Evolutionary conservation across 1,140 invertebrate genomes (phyloP), one percentile per base, ranked within the genome.

Genomic region (Thalassaphorura encarpata): DNA sequence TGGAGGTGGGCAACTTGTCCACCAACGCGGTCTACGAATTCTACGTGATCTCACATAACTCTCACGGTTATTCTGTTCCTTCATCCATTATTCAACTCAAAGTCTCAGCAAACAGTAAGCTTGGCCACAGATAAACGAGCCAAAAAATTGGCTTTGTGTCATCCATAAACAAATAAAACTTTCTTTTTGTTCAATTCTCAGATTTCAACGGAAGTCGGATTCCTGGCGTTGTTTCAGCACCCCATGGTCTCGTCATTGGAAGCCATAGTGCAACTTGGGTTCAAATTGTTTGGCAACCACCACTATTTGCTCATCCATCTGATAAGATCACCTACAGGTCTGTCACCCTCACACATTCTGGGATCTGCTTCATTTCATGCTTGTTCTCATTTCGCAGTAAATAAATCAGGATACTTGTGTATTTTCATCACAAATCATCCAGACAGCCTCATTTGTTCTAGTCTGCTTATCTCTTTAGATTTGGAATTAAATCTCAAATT

Each of bases 271-370:
- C 84, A 24, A 84, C 82, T 11, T 86, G 80, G 76, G 78, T 88
- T 49, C 83, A 83, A 6, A 75, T 88, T 29, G 76, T 77, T 27
- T 88, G 86, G 86, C 83, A 87, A 67, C 84, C 85, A 16, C 85
- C 86, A 0, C 80, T 83, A 68, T 83, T 84, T 69, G 82, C 81
- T 39, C 79, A 83, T 69, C 83, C 83, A 0, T 78, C 82, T 28
- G 84, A 87, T 66, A 78, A 80, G 63, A 79, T 87, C 19, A 75
- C 77, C 3, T 87, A 86, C 69, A 81, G 75, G 83, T 84, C 70
- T 73, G 73, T 46, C 5, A 31, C 8, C 26, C 26, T 24, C 8
- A n/a, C n/a, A n/a, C n/a, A n/a, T n/a, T n/a, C n/a, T n/a, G n/a
- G n/a, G n/a, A n/a, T n/a, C n/a, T n/a, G n/a, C n/a, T n/a, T n/a